These are phyloP conservation scores for Isaurus tuberculatus DNA, from an alignment of 92 coral and sea anemone genomes.

Conservation along the genomic window DNA sequence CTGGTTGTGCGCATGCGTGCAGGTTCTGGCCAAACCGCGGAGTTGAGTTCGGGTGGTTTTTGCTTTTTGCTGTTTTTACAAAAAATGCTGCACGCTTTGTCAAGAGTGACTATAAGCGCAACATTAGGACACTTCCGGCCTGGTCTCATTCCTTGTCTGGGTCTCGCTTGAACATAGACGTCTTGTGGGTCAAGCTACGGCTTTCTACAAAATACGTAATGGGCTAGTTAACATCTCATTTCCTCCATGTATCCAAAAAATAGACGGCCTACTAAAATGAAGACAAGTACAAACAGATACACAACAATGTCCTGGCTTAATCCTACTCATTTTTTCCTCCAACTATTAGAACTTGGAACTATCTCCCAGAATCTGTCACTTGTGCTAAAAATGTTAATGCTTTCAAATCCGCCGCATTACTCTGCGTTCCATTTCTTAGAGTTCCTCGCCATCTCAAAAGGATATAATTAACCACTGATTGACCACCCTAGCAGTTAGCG, in stretches of 20 bases:
- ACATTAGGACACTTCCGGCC: too few species aligned
- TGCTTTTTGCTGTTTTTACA: too few species aligned
- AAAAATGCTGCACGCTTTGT: too few species aligned
- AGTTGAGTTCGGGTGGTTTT: too few species aligned
- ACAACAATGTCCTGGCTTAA: too few species aligned
- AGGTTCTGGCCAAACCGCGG: too few species aligned
- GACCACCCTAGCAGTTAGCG: constrained; percentile 19
- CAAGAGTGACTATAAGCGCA: too few species aligned
- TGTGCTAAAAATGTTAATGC: constrained; percentile 21
- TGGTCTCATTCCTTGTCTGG: too few species aligned
- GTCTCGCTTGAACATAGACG: too few species aligned
- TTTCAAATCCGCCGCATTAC: constrained; percentile 15
- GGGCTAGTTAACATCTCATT: constrained; percentile 10
- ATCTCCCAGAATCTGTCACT: constrained; percentile 11
- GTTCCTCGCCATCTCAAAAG: constrained; percentile 12
- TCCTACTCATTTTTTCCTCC: constrained; percentile 11
- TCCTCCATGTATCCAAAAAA: constrained; percentile 12
- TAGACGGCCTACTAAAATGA: not conserved
- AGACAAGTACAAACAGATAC: constrained; percentile 18
- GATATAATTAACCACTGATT: not conserved
- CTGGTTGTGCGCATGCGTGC: too few species aligned
- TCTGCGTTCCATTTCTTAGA: constrained; percentile 16
- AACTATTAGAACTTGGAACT: too few species aligned
- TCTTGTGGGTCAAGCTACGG: too few species aligned
- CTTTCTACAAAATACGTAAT: constrained; percentile 9